Evolutionary conservation across 1,140 invertebrate genomes (phyloP).

Genomic region (Zaprionus africanus): DNA sequence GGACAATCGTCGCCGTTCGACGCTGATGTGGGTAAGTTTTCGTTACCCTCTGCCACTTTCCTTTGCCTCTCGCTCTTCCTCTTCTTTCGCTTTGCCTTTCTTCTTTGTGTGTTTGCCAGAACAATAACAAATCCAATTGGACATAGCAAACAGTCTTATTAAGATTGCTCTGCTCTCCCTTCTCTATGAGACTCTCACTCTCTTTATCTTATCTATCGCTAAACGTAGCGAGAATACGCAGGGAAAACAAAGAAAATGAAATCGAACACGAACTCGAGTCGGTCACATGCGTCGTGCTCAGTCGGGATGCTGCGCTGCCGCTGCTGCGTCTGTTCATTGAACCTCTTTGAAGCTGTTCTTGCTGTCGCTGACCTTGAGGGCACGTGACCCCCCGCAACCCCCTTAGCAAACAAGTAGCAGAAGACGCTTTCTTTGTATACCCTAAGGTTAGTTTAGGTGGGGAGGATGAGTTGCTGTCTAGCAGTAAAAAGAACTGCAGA

Average conservation of each 20-base stretch:
- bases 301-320: conserved; percentile 63
- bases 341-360: conserved; percentile 53
- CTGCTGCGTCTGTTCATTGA: conserved; percentile 62
- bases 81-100: not conserved
- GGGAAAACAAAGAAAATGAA: conserved; percentile 35
- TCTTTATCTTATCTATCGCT: conserved; percentile 6
- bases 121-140: conserved; percentile 27
- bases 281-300: conserved; percentile 57
- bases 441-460: not conserved
- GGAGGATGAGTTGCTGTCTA: not conserved
- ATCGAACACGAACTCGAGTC: conserved; percentile 6
- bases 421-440: conserved; percentile 2
- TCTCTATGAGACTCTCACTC: conserved; percentile 15
- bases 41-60: not conserved
- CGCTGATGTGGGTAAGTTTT: conserved; percentile 89
- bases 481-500: too few species aligned
- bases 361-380: conserved; percentile 73
- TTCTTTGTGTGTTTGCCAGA: not conserved
- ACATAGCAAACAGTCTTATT: not conserved
- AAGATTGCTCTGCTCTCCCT: conserved; percentile 1
- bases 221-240: conserved; percentile 44
- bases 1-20: conserved; percentile 89
- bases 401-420: too few species aligned
- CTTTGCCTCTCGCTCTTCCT: not conserved
- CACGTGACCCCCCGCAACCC: not conserved